A percentile compares a stretch with the other conserved stretches of the same genome.
Conservation (phyloP, 2,888 invertebrate species). For the Agrilus mali region DNA sequence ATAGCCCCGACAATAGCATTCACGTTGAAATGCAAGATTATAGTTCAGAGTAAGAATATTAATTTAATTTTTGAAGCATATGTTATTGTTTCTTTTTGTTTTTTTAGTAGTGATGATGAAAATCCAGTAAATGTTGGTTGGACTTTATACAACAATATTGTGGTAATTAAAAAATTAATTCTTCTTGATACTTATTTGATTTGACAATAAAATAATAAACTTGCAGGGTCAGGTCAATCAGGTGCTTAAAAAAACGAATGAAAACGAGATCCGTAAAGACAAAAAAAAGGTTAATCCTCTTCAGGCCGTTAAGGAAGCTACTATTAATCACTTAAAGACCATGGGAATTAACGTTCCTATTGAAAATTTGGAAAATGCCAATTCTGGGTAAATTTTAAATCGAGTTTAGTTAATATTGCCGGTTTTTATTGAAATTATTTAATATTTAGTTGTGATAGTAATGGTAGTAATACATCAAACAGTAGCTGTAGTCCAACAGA, state of each 20-base stretch:
- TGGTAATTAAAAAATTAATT: slow-evolving; percentile 36
- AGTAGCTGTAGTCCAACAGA: slow-evolving; percentile 24
- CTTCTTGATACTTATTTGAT: background rate
- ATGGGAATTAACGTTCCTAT: slow-evolving; percentile 26
- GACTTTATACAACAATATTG: slow-evolving; percentile 60
- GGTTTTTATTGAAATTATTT: background rate
- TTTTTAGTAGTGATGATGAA: slow-evolving; percentile 39
- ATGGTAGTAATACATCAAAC: slow-evolving; percentile 1
- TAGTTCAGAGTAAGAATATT: slow-evolving; percentile 26
- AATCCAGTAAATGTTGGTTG: slow-evolving; percentile 48
- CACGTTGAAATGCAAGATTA: slow-evolving; percentile 40
- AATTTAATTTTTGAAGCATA: slow-evolving; percentile 2
- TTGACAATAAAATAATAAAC: slow-evolving; percentile 4
- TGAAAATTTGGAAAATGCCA: slow-evolving; percentile 14
- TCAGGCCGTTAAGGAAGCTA: slow-evolving; percentile 25
- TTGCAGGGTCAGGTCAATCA: slow-evolving; percentile 40
- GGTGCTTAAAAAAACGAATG: slow-evolving; percentile 34
- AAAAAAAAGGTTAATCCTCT: background rate
- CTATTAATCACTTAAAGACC: slow-evolving; percentile 28
- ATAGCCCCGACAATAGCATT: slow-evolving; percentile 38
- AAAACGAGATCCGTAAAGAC: background rate
- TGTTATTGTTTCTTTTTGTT: slow-evolving; percentile 7
- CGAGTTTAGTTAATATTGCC: background rate
- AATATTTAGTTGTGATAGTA: background rate
- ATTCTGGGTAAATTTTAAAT: slow-evolving; percentile 3